A percentile compares a stretch with the other conserved stretches of the same genome.
Evolutionary conservation across 2,113 vertebrate genomes (phyloP).

Genomic region (zebrafish (Danio rerio)): GRCz12tu NC_133196.1:22975501-22976000

Average conservation of each 20-base stretch:
- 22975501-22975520: slow-evolving; percentile 53
- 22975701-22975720: background rate
- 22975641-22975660: background rate
- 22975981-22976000: slow-evolving; percentile 21
- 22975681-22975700: background rate
- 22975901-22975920: background rate
- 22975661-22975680: slow-evolving; percentile 21
- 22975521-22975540: slow-evolving; percentile 48
- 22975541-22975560: slow-evolving; percentile 27
- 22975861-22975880: slow-evolving; percentile 4
- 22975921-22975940: slow-evolving; percentile 1
- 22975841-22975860: slow-evolving; percentile 6
- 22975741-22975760: too few relatives aligned
- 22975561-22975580: slow-evolving; percentile 10
- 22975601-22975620: background rate
- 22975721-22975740: background rate
- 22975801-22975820: background rate
- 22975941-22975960: background rate
- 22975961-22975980: slow-evolving; percentile 21
- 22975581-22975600: slow-evolving; percentile 22
- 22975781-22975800: slow-evolving; percentile 4
- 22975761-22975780: slow-evolving; percentile 1
- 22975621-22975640: slow-evolving; percentile 14
- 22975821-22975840: background rate
- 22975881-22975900: background rate